Percentiles rank a stretch among this genome's conserved stretches.
Conservation (phyloP, 2,888 invertebrate species). For the Phyllotreta striolata region DNA sequence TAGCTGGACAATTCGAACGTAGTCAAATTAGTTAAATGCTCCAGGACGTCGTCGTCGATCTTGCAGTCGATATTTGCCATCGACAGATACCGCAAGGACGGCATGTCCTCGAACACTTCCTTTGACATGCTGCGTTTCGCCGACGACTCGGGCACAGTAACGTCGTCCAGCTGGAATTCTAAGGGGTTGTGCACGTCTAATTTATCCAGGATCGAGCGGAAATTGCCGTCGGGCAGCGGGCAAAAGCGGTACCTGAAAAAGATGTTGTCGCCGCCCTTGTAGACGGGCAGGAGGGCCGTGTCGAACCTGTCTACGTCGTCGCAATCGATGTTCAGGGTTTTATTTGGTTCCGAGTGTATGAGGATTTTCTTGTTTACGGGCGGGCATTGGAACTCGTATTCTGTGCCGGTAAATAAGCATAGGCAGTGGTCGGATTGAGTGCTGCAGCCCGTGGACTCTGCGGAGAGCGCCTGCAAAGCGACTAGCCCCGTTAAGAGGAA, state of each 20-base stretch:
- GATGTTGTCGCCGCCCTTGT: constrained; percentile 62
- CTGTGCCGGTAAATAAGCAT: constrained; percentile 35
- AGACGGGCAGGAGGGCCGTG: constrained; percentile 62
- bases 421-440: constrained; percentile 33
- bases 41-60: constrained; percentile 40
- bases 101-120: constrained; percentile 57
- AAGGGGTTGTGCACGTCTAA: constrained; percentile 55
- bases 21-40: constrained; percentile 44
- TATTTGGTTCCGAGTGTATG: constrained; percentile 32
- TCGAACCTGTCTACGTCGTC: constrained; percentile 47
- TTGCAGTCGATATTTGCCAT: not conserved
- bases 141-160: constrained; percentile 21
- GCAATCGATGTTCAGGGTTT: constrained; percentile 43
- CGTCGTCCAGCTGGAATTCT: constrained; percentile 22
- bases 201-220: constrained; percentile 62
- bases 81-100: constrained; percentile 4
- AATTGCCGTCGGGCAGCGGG: constrained; percentile 63
- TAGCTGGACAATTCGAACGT: constrained; percentile 35
- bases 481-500: not conserved
- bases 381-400: constrained; percentile 48
- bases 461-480: not conserved
- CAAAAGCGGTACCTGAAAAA: constrained; percentile 66
- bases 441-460: not conserved
- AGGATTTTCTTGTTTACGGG: constrained; percentile 26
- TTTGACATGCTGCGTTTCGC: constrained; percentile 46